Evolutionary conservation across 92 coral and sea anemone genomes (phyloP).

Genomic region (Siderastrea radians): DNA sequence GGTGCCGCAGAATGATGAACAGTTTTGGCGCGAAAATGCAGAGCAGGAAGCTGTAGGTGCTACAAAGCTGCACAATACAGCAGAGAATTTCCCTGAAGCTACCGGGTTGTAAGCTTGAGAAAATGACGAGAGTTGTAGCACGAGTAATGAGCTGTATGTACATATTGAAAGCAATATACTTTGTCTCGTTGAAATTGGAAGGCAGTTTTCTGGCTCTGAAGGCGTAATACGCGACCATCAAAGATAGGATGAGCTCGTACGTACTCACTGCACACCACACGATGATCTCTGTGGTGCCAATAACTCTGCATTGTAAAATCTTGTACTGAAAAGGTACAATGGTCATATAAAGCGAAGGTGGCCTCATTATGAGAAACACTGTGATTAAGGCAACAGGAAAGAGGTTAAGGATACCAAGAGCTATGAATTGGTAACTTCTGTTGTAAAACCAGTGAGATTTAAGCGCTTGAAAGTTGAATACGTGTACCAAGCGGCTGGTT

Average conservation of each 20-base stretch:
- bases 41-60: constrained; percentile 73
- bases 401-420: constrained; percentile 59
- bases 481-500: constrained; percentile 77
- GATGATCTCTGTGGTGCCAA: constrained; percentile 16
- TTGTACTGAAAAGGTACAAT: constrained; percentile 52
- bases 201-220: constrained; percentile 88
- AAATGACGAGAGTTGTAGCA: not conserved
- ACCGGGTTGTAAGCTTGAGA: not conserved
- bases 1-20: constrained; percentile 69
- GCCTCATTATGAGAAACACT: constrained; percentile 65
- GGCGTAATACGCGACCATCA: constrained; percentile 75
- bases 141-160: constrained; percentile 72
- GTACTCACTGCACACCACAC: constrained; percentile 45
- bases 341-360: constrained; percentile 56
- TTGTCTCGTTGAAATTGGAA: constrained; percentile 83
- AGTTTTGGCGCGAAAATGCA: constrained; percentile 84
- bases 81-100: not conserved
- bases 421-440: constrained; percentile 59
- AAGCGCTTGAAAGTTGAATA: constrained; percentile 65
- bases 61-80: constrained; percentile 47
- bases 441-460: constrained; percentile 56
- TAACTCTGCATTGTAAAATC: constrained; percentile 46
- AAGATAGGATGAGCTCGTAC: constrained; percentile 61
- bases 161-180: constrained; percentile 82
- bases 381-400: constrained; percentile 47